These are phyloP conservation scores for Nasonia giraulti DNA, from an alignment of 1,140 invertebrate species.

Conservation along the genomic window DNA sequence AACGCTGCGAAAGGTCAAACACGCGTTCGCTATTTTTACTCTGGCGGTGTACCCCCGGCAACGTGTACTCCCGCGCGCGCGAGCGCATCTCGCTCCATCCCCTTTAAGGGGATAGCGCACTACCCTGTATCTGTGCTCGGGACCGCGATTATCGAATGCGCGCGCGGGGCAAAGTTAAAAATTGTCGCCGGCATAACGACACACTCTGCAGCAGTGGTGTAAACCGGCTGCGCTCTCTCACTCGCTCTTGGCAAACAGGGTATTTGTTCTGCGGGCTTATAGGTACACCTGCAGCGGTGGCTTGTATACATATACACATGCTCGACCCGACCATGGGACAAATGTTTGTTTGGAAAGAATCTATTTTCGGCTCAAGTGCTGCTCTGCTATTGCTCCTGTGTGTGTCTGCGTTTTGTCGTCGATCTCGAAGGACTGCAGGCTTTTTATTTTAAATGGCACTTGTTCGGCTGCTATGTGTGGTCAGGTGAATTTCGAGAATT, in stretches of 20 bases:
- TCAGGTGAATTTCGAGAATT: no score
- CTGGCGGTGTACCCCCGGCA: no score
- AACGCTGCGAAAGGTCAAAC: background rate
- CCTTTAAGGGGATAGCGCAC: slow-evolving; percentile 18
- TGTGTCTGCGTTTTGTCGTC: no score
- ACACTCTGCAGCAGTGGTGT: background rate
- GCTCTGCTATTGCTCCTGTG: background rate
- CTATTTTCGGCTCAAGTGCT: slow-evolving; percentile 3
- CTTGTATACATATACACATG: background rate
- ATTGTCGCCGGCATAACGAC: background rate
- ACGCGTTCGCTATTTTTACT: background rate
- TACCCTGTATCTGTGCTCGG: background rate
- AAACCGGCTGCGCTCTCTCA: background rate
- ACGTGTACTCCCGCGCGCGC: background rate
- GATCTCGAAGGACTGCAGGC: background rate
- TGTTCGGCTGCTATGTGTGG: no score
- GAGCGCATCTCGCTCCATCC: background rate
- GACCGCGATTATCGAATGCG: background rate
- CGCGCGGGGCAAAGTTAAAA: background rate
- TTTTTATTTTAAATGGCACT: background rate
- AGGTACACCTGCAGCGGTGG: slow-evolving; percentile 25
- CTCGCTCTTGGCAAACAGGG: slow-evolving; percentile 13
- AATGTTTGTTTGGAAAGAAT: slow-evolving; percentile 16
- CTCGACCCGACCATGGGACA: background rate
- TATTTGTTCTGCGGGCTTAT: slow-evolving; percentile 25